Percentiles rank a stretch among this genome's conserved stretches.
These are phyloP conservation scores for Lytechinus pictus DNA, from an alignment of 35 echinoderm and acorn worm genomes.

Conservation along the genomic window DNA sequence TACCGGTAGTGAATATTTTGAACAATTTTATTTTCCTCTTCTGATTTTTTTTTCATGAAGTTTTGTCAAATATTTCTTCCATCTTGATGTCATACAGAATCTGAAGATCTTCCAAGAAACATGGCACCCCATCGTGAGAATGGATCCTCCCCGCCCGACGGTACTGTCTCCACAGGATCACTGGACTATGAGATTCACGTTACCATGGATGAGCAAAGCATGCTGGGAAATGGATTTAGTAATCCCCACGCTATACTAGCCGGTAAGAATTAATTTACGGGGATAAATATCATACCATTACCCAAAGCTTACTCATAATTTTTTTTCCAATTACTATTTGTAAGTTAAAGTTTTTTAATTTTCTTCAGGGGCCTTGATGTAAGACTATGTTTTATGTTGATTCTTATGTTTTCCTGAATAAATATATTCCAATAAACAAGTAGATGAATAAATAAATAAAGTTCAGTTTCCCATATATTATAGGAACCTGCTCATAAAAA, in stretches of 20 bases:
- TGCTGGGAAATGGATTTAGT: slow-evolving; percentile 56
- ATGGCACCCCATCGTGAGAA: slow-evolving; percentile 29
- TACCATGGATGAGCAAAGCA: slow-evolving; percentile 8
- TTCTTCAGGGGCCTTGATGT: no score
- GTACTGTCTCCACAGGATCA: slow-evolving; percentile 24
- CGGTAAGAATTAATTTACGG: slow-evolving; percentile 42
- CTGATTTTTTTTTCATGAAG: background rate
- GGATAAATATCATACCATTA: no score
- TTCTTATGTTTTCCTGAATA: no score
- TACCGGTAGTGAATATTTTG: background rate
- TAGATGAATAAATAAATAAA: no score
- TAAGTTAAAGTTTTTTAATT: no score
- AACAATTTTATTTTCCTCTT: background rate
- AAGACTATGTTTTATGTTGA: no score
- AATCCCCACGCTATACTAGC: slow-evolving; percentile 66
- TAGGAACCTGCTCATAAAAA: no score
- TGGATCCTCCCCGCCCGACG: background rate
- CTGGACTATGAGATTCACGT: slow-evolving; percentile 46
- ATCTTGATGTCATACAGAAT: slow-evolving; percentile 10
- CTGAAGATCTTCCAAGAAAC: background rate
- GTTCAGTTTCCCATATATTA: no score
- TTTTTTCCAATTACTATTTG: no score
- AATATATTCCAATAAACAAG: no score
- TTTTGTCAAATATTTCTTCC: background rate
- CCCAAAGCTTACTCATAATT: no score